Evolutionary conservation across 2,113 vertebrate genomes (phyloP), one percentile per base, ranked within the genome.

Genomic region (Riparia riparia): DNA sequence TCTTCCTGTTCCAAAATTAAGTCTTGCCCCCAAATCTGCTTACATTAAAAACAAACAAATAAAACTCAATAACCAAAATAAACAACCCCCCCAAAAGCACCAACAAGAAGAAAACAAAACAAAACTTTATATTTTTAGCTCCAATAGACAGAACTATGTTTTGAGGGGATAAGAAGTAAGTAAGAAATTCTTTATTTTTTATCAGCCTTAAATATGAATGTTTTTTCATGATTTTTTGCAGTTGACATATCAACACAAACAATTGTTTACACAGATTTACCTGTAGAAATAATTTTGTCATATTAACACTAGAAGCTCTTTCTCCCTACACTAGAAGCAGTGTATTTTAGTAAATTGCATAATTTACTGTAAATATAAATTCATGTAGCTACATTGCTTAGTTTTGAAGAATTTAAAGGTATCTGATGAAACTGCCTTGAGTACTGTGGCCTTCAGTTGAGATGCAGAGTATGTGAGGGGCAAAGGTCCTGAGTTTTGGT

Each of bases 31-130:
- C 6, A 44, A 28, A 42, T 42, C 7, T 58, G 4, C 3, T 58
- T 80, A 34, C 32, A 56, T 39, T 26, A 63, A 89, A 79, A 65
- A 10, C 2, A 39, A 37, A 6, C 8, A 58, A 64, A 39, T 2
- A 8, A 34, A 29, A 1, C 1, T 1, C 6, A 50, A 25, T 6
- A 28, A 20, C 19, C 6, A 24, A 21, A 50, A 68, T 10, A 8
- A 24, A 31, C 21, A 22, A 3, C 2, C 1, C 2, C 3, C 5
- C 8, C 2, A 14, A 37, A 76, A 32, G 1, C 18, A 3, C 4
- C 2, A 61, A 28, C 0, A 84, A 32, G 10, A 71, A 44, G 20
- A 49, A 82, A 78, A n/a, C 4, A 18, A 37, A 10, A 8, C 9
- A 78, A 45, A 45, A 1, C 0, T 12, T 49, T 31, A 0, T 15